Base-by-base conservation (phyloP, 64 coral and sea anemone species). In the Stichodactyla helianthus region DNA sequence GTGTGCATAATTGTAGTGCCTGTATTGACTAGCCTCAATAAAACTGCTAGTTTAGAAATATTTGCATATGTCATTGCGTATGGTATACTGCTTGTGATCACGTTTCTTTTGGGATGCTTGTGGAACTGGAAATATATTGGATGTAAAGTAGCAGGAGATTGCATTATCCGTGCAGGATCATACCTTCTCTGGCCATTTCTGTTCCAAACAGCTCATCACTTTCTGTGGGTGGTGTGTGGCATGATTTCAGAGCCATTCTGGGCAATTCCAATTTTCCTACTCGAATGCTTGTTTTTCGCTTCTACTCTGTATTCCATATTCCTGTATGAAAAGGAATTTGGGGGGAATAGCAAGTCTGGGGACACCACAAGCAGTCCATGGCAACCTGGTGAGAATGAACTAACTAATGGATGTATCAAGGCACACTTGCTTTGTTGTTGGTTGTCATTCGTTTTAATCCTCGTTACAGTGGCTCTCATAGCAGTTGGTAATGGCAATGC, bases 231-330 rank as follows among this genome's bases (percentile, higher is more conserved):
- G 78, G 7, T 94, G 22, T 82, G 89, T 52, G 92, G 92, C 20
- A 86, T 90, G 16, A 83, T 90, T 27, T 87, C 88, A 13, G 92
- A 94, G 18, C 92, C 88, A 5, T 94, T 84, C 50, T 94, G 92
- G 92, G 92, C 92, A 4, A 17, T 94, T 6, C 92, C 92, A 59
- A 52, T 94, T 22, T 81, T 81, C 19, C 5, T 81, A 8, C 18
- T 51, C 53, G 78, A 81, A 51, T 51, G 78, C 22, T 52, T 81
- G n/a, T 15, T 53, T 6, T 12, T 31, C 14, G 5, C 53, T 81
- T 81, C 78, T 12, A 51, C 53, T 52, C n/a, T 81, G 5, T 81
- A 20, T 81, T 8, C 1, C 15, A 52, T 22, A 81, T 81, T 74
- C 25, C 68, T 74, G 12, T 74, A 31, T 11, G 68, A 74, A 9